A percentile compares a stretch with the other conserved stretches of the same genome.
Evolutionary conservation across 2,888 invertebrate genomes (phyloP).

Genomic region (Eristalis arbustorum): DNA sequence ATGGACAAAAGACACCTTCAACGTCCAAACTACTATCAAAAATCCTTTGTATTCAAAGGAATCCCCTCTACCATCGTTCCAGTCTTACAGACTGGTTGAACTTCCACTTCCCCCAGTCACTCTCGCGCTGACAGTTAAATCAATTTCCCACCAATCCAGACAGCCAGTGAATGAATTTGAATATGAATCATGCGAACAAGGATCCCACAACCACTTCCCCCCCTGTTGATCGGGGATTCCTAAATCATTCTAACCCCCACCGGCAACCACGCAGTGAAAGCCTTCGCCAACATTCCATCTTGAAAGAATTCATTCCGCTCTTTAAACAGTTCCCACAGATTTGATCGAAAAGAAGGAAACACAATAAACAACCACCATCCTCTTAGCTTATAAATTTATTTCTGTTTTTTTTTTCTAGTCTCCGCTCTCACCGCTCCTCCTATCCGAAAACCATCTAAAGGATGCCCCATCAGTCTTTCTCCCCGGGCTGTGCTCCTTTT

Average conservation of each 20-base stretch:
- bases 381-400: conserved; percentile 19
- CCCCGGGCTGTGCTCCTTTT: conserved; percentile 21
- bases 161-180: not conserved
- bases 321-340: not conserved
- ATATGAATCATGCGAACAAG: not conserved
- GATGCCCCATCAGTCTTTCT: conserved; percentile 19
- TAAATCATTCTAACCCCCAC: not conserved
- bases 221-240: not conserved
- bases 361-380: conserved; percentile 7
- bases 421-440: not conserved
- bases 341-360: conserved; percentile 18
- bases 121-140: no score
- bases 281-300: not conserved
- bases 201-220: not conserved
- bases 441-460: conserved; percentile 2
- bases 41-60: no score
- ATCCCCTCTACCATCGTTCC: no score
- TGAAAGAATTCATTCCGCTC: conserved; percentile 5
- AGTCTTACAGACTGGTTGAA: no score
- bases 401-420: not conserved
- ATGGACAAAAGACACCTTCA: no score
- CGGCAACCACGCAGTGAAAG: not conserved
- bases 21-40: no score
- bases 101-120: no score
- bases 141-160: not conserved